Percentiles rank a stretch among this genome's conserved stretches.
phyloP scores from a whole-genome alignment of 2,888 invertebrate species.

The Lasioglossum zephyrum region DNA sequence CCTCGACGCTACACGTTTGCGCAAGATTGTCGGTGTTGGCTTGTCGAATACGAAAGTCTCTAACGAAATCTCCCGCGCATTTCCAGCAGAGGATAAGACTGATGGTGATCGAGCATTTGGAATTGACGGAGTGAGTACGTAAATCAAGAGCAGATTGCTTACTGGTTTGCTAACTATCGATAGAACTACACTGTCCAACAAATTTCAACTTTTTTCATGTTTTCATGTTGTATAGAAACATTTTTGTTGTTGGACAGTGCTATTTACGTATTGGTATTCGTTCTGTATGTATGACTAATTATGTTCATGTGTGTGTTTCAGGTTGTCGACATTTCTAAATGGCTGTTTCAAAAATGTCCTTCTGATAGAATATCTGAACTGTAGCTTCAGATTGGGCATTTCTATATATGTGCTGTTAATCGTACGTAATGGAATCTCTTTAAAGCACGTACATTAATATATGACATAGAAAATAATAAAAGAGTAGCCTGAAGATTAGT shows the following conservation, averaged over 20 bases:
- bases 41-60: slow-evolving; percentile 56
- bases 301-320: slow-evolving; percentile 18
- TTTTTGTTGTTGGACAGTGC: too few species aligned
- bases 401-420: slow-evolving; percentile 64
- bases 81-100: not conserved
- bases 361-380: slow-evolving; percentile 67
- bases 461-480: too few species aligned
- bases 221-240: too few species aligned
- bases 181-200: too few species aligned
- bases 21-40: slow-evolving; percentile 63
- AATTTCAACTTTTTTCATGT: too few species aligned
- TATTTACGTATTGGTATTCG: too few species aligned
- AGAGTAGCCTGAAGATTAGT: too few species aligned
- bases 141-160: not conserved
- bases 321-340: slow-evolving; percentile 69
- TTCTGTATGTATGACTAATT: not conserved
- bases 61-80: not conserved
- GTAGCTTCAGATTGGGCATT: slow-evolving; percentile 67
- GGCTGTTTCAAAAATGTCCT: slow-evolving; percentile 68
- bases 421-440: slow-evolving; percentile 2
- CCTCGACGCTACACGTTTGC: slow-evolving; percentile 61
- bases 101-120: slow-evolving; percentile 2
- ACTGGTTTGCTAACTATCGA: not conserved
- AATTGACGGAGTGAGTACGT: slow-evolving; percentile 29
- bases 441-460: not conserved